A percentile compares a stretch with the other conserved stretches of the same genome.
phyloP scores from a whole-genome alignment of 1,140 invertebrate genomes.

The Drosophila virilis region DNA sequence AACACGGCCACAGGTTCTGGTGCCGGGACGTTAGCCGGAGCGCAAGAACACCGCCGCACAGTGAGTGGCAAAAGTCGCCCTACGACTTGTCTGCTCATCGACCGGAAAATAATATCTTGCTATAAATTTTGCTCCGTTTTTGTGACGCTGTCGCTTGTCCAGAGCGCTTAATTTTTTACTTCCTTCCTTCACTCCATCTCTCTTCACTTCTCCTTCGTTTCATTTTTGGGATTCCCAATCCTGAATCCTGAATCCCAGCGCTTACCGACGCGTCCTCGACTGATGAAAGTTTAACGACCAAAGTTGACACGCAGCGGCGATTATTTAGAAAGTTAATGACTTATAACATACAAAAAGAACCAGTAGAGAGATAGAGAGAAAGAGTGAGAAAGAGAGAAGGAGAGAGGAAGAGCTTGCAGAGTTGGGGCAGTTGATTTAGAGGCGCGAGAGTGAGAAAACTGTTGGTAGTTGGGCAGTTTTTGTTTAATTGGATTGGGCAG shows the following conservation, averaged over 20 bases:
- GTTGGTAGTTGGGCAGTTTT: constrained; percentile 46
- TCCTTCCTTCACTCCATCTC: constrained; percentile 2
- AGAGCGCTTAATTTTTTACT: constrained; percentile 57
- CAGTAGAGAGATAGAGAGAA: neutral
- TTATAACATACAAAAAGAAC: constrained; percentile 71
- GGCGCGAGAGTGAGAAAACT: constrained; percentile 27
- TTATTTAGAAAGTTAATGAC: constrained; percentile 83
- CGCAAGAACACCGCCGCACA: constrained; percentile 32
- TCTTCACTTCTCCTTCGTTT: neutral
- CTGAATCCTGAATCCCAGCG: constrained; percentile 29
- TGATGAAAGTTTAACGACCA: constrained; percentile 83
- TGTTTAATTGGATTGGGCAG: constrained; percentile 52
- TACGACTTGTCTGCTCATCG: constrained; percentile 80
- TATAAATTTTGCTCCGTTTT: constrained; percentile 79
- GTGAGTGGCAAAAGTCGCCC: constrained; percentile 78
- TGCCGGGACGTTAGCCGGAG: too few species aligned
- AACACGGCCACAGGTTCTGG: constrained; percentile 42
- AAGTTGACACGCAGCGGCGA: constrained; percentile 81
- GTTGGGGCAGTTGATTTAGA: constrained; percentile 38
- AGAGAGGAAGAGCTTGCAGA: neutral
- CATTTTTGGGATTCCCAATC: constrained; percentile 31
- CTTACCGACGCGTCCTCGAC: constrained; percentile 54
- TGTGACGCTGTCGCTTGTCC: constrained; percentile 45
- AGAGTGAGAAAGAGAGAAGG: neutral
- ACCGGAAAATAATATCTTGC: constrained; percentile 82